phyloP scores from a whole-genome alignment of 2,113 vertebrate species.

The Todiramphus saurophagus region DNA sequence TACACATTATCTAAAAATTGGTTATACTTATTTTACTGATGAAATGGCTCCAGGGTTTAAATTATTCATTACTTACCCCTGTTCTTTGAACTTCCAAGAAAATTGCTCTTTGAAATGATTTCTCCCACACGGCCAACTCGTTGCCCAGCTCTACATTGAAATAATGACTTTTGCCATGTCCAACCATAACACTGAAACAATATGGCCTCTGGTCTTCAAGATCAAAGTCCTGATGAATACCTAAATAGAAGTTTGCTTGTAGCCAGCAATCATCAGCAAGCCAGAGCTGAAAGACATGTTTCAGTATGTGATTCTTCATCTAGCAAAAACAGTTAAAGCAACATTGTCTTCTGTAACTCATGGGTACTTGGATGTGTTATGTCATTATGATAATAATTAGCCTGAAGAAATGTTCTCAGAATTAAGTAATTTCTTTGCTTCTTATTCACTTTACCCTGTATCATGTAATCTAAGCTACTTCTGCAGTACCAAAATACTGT shows the following conservation, averaged over 20 bases:
- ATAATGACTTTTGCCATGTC: conserved; percentile 85
- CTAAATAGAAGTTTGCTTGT: conserved; percentile 85
- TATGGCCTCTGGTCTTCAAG: conserved; percentile 82
- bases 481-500: neutral
- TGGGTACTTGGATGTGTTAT: neutral
- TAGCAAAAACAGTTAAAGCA: conserved; percentile 2
- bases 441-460: neutral
- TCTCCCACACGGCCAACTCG: conserved; percentile 89
- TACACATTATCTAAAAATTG: neutral
- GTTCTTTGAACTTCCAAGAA: conserved; percentile 92
- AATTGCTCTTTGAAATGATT: conserved; percentile 89
- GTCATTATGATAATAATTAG: neutral
- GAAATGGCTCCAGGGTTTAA: neutral
- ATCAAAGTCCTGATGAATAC: conserved; percentile 83
- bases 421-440: neutral
- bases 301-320: conserved; percentile 35
- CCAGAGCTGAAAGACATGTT: conserved; percentile 83
- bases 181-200: conserved; percentile 88
- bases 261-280: conserved; percentile 88
- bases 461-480: neutral
- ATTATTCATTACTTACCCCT: conserved; percentile 77
- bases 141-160: conserved; percentile 87
- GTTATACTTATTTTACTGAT: neutral
- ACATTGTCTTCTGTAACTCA: neutral
- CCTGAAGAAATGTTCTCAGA: neutral